phyloP scores from a whole-genome alignment of 2,888 invertebrate genomes.

The Cheilosia grossa region DNA sequence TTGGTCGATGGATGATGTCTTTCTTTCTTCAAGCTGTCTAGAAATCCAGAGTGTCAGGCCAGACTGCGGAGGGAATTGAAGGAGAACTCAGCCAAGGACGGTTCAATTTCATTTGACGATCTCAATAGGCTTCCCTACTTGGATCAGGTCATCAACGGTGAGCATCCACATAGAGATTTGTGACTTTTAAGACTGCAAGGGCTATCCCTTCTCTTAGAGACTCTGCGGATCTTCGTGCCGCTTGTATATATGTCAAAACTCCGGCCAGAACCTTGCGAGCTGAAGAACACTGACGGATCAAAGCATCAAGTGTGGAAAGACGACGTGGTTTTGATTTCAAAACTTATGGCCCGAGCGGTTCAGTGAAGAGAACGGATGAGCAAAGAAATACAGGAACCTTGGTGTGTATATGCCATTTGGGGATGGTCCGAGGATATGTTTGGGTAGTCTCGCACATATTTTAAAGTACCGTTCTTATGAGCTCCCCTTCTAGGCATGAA shows the following conservation, averaged over 20 bases:
- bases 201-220: constrained; percentile 76
- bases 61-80: constrained; percentile 78
- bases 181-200: not conserved
- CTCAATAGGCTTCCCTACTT: constrained; percentile 78
- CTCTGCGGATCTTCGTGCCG: constrained; percentile 78
- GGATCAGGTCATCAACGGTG: constrained; percentile 78
- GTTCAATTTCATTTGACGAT: constrained; percentile 75
- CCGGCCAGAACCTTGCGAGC: constrained; percentile 76
- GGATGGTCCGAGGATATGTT: constrained; percentile 82
- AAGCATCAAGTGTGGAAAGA: constrained; percentile 64
- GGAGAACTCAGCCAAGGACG: constrained; percentile 46
- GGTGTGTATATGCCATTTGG: constrained; percentile 82
- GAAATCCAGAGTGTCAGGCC: constrained; percentile 76
- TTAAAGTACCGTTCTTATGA: too few species aligned
- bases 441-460: constrained; percentile 77
- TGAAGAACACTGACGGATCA: constrained; percentile 74
- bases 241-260: constrained; percentile 76
- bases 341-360: constrained; percentile 85
- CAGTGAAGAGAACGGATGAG: constrained; percentile 79
- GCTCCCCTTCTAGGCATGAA: constrained; percentile 64
- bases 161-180: not conserved
- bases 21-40: constrained; percentile 73
- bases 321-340: constrained; percentile 75
- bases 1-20: too few species aligned
- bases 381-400: constrained; percentile 76